phyloP scores from a whole-genome alignment of 2,888 invertebrate genomes.

The Drosophila merina region DNA sequence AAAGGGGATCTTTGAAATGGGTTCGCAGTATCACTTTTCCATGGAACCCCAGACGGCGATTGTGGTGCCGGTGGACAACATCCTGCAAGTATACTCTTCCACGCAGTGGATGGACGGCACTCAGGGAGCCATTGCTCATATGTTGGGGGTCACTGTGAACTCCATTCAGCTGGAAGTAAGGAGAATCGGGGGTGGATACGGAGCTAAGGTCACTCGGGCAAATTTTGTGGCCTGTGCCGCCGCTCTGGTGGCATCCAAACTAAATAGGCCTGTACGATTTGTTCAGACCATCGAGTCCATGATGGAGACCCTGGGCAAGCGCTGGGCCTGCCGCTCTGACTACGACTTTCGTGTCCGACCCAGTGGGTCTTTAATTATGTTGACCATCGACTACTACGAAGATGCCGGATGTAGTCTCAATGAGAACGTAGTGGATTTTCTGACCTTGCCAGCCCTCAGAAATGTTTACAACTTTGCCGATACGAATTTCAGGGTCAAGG shows the following conservation, averaged over 20 bases:
- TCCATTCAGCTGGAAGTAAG: constrained; percentile 89
- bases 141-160: constrained; percentile 86
- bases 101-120: constrained; percentile 88
- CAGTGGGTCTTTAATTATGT: constrained; percentile 84
- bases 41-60: constrained; percentile 90
- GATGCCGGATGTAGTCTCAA: constrained; percentile 86
- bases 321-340: constrained; percentile 86
- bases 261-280: constrained; percentile 87
- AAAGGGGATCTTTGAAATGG: too few relatives aligned
- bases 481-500: constrained; percentile 87
- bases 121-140: constrained; percentile 86
- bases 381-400: constrained; percentile 86
- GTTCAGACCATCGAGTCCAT: constrained; percentile 89
- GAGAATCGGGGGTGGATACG: constrained; percentile 92
- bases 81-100: constrained; percentile 87
- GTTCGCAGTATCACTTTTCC: constrained; percentile 90
- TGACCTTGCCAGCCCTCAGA: constrained; percentile 71
- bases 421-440: constrained; percentile 84
- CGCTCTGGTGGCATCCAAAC: constrained; percentile 87
- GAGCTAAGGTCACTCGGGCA: constrained; percentile 89
- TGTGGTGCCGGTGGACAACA: constrained; percentile 88
- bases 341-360: constrained; percentile 88
- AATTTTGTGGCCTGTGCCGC: constrained; percentile 87
- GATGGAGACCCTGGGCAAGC: constrained; percentile 89
- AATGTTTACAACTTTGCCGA: constrained; percentile 87